These are phyloP conservation scores for Podargus strigoides DNA, from an alignment of 2,797 vertebrate genomes.

Conservation along the genomic window DNA sequence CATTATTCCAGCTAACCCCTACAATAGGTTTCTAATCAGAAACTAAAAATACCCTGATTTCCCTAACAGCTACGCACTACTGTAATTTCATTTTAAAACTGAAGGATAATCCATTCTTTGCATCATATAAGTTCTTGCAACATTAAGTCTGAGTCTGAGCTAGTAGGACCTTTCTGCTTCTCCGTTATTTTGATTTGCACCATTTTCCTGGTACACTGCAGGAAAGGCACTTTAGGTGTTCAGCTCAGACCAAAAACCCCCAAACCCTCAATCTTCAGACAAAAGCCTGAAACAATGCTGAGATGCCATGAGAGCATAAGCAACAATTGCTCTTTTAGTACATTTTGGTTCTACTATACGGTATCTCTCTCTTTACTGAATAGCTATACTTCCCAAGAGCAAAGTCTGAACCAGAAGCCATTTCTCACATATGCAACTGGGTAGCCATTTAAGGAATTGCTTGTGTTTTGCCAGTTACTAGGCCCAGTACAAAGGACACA, in stretches of 20 bases:
- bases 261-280: background rate
- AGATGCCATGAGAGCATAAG: background rate
- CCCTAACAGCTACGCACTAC: background rate
- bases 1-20: background rate
- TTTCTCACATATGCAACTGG: background rate
- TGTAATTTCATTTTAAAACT: background rate
- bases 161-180: background rate
- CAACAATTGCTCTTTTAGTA: background rate
- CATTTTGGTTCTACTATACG: background rate
- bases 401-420: background rate
- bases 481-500: too few species aligned
- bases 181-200: background rate
- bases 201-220: background rate
- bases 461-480: too few species aligned
- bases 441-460: background rate
- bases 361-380: background rate
- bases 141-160: background rate
- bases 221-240: background rate
- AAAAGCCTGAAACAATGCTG: background rate
- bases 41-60: background rate
- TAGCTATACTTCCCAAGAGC: background rate
- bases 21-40: background rate
- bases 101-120: background rate
- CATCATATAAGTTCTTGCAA: background rate
- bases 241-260: fast-evolving